Conservation (phyloP, 2,113 vertebrate species). For the Cavia porcellus region DNA sequence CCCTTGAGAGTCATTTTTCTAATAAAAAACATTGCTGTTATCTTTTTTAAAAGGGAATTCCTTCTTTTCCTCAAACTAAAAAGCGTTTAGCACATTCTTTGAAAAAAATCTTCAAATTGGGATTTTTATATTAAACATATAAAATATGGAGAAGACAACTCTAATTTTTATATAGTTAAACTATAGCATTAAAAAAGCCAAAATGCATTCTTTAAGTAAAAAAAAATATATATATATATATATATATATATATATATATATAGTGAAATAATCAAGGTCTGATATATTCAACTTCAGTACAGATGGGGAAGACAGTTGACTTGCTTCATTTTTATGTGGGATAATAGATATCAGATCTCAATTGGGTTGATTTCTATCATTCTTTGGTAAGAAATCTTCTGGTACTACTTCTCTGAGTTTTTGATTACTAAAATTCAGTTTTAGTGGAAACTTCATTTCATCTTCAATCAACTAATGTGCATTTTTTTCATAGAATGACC, state of each 20-base stretch:
- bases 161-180: neutral
- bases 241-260: too few species aligned
- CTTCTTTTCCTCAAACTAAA: neutral
- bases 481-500: neutral
- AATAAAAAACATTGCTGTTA: neutral
- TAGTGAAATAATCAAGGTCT: neutral
- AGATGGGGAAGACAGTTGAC: neutral
- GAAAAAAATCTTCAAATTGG: neutral
- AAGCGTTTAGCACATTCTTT: neutral
- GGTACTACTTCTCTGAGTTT: neutral
- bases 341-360: neutral
- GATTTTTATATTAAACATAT: neutral
- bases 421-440: neutral
- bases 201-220: neutral
- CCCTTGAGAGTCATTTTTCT: neutral
- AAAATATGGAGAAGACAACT: neutral
- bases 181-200: neutral
- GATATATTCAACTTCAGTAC: neutral
- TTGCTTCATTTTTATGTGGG: conserved; percentile 3
- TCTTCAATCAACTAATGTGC: neutral
- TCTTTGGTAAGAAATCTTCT: neutral
- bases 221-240: neutral
- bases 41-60: neutral
- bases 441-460: neutral
- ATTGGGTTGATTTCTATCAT: fast-evolving